Evolutionary conservation across 2,797 vertebrate species (phyloP), one percentile per base, ranked within the genome.

Genomic region (Lindbergichthys nudifrons): DNA sequence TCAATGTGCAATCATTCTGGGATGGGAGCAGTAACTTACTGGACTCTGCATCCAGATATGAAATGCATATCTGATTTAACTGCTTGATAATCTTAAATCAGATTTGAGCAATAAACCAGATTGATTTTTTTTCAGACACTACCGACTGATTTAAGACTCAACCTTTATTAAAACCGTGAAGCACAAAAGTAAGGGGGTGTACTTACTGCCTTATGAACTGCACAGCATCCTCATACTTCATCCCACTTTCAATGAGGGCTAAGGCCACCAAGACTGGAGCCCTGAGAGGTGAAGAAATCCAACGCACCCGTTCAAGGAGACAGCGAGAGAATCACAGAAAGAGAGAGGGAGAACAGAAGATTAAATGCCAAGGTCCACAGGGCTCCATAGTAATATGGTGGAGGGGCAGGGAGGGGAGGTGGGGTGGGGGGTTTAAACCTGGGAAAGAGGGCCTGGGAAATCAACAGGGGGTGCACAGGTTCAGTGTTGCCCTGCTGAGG

Each of bases 151-250:
- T 43, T 8, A 48, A 41, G 18, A 36, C 3, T 57, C 6, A 14
- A 13, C n/a, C 32, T 62, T 62, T 19, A 60, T 26, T 56, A 10
- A 66, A 68, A 50, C 8, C 5, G 1, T 13, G 16, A 26, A 67
- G 32, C 16, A 26, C 14, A 69, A 16, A 51, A 26, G 3, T 16
- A 56, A 30, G 18, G 26, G 72, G 13, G 67, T 36, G 56, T 88
- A 98, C 97, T 96, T 95, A 99, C 98, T 97, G 97, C 93, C 98
- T 96, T 95, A 99, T 99, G 87, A 96, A 99, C 95, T 98, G 97
- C 94, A 99, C 98, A 51, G 98, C 98, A 77, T 99, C 98, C 93
- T 99, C 98, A 3, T 99, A 99, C 94, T 98, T 99, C 97, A 99
- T 99, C 90, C 98, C 98, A 90, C 92, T 94, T 92, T 99, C 98